A percentile compares a stretch with the other conserved stretches of the same genome.
These are phyloP conservation scores for Philopotamus ludificatus DNA, from an alignment of 1,140 invertebrate species.

Conservation along the genomic window DNA sequence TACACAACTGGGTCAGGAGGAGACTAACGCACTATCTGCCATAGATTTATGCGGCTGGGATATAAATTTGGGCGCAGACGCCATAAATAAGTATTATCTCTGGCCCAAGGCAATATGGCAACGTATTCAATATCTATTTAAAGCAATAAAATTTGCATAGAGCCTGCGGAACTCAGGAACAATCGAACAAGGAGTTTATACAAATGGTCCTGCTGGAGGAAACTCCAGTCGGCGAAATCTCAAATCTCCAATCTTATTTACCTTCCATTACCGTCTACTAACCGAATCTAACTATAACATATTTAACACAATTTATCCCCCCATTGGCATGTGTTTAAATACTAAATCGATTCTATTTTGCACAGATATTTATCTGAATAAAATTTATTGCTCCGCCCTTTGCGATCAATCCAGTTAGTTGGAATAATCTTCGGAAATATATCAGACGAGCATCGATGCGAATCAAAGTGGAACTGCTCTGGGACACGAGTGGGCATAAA, in stretches of 20 bases:
- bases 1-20: too few species aligned
- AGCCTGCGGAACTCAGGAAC: background rate
- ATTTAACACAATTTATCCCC: background rate
- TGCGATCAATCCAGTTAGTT: background rate
- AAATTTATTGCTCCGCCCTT: background rate
- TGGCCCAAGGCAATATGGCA: background rate
- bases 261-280: constrained; percentile 2
- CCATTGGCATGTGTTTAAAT: background rate
- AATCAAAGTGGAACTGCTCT: background rate
- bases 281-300: background rate
- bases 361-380: background rate
- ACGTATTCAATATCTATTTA: background rate
- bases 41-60: too few species aligned
- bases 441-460: background rate
- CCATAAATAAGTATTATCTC: background rate
- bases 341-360: background rate
- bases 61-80: too few species aligned
- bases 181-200: constrained; percentile 11
- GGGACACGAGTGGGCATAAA: background rate
- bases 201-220: constrained; percentile 7
- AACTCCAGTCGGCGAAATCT: background rate
- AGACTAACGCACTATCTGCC: too few species aligned
- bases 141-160: constrained; percentile 20
- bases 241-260: constrained; percentile 4
- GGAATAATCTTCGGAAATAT: background rate